phyloP scores from a whole-genome alignment of 1,140 invertebrate species.

The Aphelinus atriplicis region DNA sequence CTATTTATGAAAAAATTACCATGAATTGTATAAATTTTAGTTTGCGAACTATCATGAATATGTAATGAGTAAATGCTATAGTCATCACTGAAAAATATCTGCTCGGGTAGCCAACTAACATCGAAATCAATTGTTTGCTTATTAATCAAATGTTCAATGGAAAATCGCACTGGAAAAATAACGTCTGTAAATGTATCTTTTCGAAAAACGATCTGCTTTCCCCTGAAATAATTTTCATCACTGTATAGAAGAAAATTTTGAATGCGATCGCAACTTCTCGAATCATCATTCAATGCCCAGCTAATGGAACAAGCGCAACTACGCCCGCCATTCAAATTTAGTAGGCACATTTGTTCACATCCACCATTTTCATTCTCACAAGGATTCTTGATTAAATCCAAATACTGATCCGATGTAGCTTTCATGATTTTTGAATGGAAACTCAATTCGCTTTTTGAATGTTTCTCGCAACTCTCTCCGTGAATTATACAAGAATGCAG shows the following conservation, averaged over 20 bases:
- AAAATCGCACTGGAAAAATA: too few relatives aligned
- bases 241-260: background rate
- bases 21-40: too few relatives aligned
- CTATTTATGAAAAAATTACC: too few relatives aligned
- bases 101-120: too few relatives aligned
- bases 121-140: too few relatives aligned
- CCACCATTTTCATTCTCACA: conserved; percentile 12
- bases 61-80: too few relatives aligned
- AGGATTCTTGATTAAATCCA: background rate
- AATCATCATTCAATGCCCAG: background rate
- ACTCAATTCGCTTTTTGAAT: background rate
- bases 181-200: too few relatives aligned
- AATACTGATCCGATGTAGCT: background rate
- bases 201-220: too few relatives aligned
- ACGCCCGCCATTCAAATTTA: background rate
- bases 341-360: conserved; percentile 15
- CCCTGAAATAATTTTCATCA: background rate
- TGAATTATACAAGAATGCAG: background rate
- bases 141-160: too few relatives aligned
- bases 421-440: conserved; percentile 1
- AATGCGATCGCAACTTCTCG: background rate
- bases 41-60: too few relatives aligned
- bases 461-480: background rate
- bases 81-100: too few relatives aligned
- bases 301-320: conserved; percentile 16